A percentile compares a stretch with the other conserved stretches of the same genome.
These are phyloP conservation scores for Ameiurus melas DNA, from an alignment of 2,113 vertebrate genomes.

Conservation along the genomic window DNA sequence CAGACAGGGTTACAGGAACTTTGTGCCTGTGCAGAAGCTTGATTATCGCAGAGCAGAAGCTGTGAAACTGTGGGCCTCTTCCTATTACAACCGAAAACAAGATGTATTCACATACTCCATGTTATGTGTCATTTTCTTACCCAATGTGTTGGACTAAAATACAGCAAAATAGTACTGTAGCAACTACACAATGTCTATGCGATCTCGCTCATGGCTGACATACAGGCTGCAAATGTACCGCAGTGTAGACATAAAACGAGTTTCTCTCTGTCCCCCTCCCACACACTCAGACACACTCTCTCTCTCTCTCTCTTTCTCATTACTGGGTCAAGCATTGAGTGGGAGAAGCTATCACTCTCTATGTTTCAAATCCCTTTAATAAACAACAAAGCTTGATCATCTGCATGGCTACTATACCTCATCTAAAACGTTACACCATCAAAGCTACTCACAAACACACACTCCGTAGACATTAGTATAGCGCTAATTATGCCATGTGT, in stretches of 20 bases:
- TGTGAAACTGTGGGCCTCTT: conserved; percentile 33
- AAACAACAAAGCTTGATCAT: conserved; percentile 27
- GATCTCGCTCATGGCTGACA: neutral
- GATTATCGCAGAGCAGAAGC: conserved; percentile 15
- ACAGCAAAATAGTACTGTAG: neutral
- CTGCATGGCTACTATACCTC: conserved; percentile 27
- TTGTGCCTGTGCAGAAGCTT: conserved; percentile 7
- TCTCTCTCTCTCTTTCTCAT: neutral
- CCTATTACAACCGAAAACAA: conserved; percentile 7
- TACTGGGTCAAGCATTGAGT: conserved; percentile 50
- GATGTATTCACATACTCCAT: neutral
- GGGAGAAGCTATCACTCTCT: conserved; percentile 9
- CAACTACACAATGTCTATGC: neutral
- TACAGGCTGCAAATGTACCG: neutral
- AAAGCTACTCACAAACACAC: conserved; percentile 1
- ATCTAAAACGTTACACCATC: neutral
- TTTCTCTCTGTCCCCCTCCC: conserved; percentile 4
- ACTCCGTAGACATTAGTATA: neutral
- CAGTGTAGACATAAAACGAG: conserved; percentile 32
- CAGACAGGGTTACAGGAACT: conserved; percentile 7
- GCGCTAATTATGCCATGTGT: neutral
- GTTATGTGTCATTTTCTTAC: neutral
- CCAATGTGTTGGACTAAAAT: neutral
- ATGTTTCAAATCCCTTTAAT: neutral
- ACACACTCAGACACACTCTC: neutral